Conservation (phyloP, 2,113 vertebrate genomes). For the Azemiops feae region DNA sequence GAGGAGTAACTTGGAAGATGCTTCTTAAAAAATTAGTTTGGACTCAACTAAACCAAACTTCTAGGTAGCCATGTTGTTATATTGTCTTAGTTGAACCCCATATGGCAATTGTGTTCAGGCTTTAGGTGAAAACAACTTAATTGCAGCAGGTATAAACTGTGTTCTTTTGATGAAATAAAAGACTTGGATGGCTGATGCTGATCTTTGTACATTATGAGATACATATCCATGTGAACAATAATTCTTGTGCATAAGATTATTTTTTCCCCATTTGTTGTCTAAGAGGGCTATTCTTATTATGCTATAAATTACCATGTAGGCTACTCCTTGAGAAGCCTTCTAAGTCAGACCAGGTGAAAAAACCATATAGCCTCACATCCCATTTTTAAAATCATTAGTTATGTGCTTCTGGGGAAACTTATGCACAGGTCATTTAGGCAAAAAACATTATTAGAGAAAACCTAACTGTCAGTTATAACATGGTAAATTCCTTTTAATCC, state of each 20-base stretch:
- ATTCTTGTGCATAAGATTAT: not conserved
- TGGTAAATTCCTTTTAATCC: not conserved
- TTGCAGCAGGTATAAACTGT: not conserved
- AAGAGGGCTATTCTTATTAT: not conserved
- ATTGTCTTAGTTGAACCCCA: not conserved
- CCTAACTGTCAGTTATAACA: not conserved
- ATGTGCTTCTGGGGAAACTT: not conserved
- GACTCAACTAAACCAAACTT: not conserved
- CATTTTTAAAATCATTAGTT: not conserved
- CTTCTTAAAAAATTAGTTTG: not conserved
- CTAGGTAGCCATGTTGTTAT: not conserved
- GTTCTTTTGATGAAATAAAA: not conserved
- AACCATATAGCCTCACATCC: not conserved
- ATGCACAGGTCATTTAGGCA: not conserved
- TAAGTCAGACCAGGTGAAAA: not conserved
- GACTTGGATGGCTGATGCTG: not conserved
- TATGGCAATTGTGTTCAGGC: not conserved
- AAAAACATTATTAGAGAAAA: not conserved
- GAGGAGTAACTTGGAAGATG: not conserved
- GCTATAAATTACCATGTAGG: not conserved
- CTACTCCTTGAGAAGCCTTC: not conserved
- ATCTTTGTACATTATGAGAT: not conserved
- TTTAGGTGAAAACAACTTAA: not conserved
- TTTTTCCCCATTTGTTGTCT: not conserved
- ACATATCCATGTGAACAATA: not conserved